Evolutionary conservation across 2,797 vertebrate species (phyloP), one percentile per base, ranked within the genome.

Genomic region (Thaleichthys pacificus): DNA sequence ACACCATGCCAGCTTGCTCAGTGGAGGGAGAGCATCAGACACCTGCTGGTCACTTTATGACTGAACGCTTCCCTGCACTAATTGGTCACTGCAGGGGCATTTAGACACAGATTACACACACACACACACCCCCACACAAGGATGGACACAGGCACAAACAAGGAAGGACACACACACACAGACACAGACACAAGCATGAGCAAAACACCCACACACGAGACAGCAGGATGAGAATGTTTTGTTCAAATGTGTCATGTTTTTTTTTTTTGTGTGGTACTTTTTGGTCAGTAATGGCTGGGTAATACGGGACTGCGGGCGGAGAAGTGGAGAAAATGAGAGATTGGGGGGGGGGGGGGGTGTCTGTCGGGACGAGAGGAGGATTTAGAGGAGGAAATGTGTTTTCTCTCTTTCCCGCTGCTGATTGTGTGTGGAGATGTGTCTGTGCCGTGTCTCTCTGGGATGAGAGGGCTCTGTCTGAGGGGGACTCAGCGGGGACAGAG

Each of bases 1-100:
- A 5, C 32, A 21, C 7, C 26, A 12, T 2, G 11, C 32, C 35
- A 38, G 38, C 32, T 21, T 21, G 42, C 38, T 66, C 64, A 8
- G 21, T 66, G 38, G 14, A 38, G n/a, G 24, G 9, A 51, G 28
- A 68, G 82, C 35, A 87, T 54, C 65, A 78, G 80, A 80, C 83
- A 89, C 86, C 88, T 87, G 87, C 89, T 90, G 86, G 87, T 89
- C 89, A 88, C 76, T 72, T 84, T 82, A 85, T 85, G 89, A 89
- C 73, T 89, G 86, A 89, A 87, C 47, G 77, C 83, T 80, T 83
- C 84, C 82, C 81, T 86, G 85, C 88, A 87, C 86, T 91, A 92
- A 91, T 89, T 89, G 86, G 85, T 86, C 83, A 68, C 79, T 81
- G 80, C 79, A 80, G 88, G 86, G 84, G 79, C 77, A 74, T 84